Base-by-base conservation (phyloP, 2,113 vertebrate species). In the Abramis brama region DNA sequence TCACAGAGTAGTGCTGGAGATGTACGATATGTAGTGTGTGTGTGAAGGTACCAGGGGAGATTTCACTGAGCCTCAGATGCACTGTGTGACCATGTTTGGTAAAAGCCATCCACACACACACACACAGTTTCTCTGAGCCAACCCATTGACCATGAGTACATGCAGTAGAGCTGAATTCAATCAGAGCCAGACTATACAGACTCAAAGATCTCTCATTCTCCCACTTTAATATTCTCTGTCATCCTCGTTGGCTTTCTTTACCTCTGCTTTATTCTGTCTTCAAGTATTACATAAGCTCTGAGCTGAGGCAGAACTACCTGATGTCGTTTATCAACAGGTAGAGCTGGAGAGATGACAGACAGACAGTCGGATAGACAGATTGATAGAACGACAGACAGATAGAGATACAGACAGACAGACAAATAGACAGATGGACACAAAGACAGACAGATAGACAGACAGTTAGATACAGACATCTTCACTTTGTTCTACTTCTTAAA, bases 71-170 rank as follows among this genome's bases (percentile, higher is more conserved):
- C 76, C 91, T 81, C 55, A 85, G 90, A 88, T 92, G 84, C 84
- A 79, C 70, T 87, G 90, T 79, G 91, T 95, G 94, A 95, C 94
- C 94, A 95, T 94, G 93, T 95, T 95, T 95, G 95, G 95, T 95
- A 94, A 95, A 88, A 94, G 91, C 90, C 91, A 86, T 88, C 87
- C 87, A 89, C 90, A 87, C 91, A 75, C 75, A 47, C 52, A 81
- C 75, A 52, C 59, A 81, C 23, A 81, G 2, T 15, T 45, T 89
- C 90, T 92, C 89, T 90, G 91, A 92, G 90, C 91, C 89, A 92
- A 89, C 89, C 92, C 90, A 90, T 90, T 93, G 92, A 93, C 92
- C 87, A 85, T 39, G 89, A 77, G 84, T 78, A 84, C 33, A 43
- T 87, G 83, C 73, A 81, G 73, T 77, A 64, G 75, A 84, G 86